Evolutionary conservation across 2,797 vertebrate genomes (phyloP).

Genomic region (Brachymystax lenok): DNA sequence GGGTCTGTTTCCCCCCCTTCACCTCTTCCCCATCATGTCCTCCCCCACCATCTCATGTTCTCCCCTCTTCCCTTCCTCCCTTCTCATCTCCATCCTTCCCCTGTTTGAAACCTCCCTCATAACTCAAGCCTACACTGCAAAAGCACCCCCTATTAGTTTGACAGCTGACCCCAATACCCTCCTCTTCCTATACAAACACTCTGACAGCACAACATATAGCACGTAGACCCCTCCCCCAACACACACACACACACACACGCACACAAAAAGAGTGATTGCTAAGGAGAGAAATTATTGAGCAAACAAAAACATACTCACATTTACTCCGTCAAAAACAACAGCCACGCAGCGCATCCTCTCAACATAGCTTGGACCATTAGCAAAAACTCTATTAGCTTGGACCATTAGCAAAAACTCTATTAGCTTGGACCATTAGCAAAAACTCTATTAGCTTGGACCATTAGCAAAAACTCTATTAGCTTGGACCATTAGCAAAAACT

Average conservation of each 20-base stretch:
- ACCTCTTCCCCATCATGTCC: constrained; percentile 20
- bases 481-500: too few species aligned
- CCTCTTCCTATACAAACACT: constrained; percentile 43
- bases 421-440: too few species aligned
- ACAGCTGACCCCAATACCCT: constrained; percentile 68
- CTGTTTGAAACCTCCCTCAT: constrained; percentile 29
- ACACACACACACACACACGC: constrained; percentile 3
- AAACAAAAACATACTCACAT: constrained; percentile 48
- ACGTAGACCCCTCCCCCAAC: constrained; percentile 14
- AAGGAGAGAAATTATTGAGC: constrained; percentile 13
- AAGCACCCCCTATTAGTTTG: constrained; percentile 44
- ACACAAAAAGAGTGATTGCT: constrained; percentile 4
- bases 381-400: too few species aligned
- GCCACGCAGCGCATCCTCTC: neutral
- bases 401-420: too few species aligned
- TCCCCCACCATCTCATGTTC: constrained; percentile 38
- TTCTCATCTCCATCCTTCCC: constrained; percentile 28
- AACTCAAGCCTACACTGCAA: constrained; percentile 19
- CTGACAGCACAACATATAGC: constrained; percentile 8
- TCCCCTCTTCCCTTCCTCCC: constrained; percentile 31
- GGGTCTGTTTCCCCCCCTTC: neutral
- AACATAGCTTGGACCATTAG: neutral
- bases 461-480: too few species aligned
- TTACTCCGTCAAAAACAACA: constrained; percentile 25
- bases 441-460: too few species aligned